A percentile compares a stretch with the other conserved stretches of the same genome.
These are phyloP conservation scores for Ypsolopha scabrella DNA, from an alignment of 2,888 invertebrate species.

Conservation along the genomic window DNA sequence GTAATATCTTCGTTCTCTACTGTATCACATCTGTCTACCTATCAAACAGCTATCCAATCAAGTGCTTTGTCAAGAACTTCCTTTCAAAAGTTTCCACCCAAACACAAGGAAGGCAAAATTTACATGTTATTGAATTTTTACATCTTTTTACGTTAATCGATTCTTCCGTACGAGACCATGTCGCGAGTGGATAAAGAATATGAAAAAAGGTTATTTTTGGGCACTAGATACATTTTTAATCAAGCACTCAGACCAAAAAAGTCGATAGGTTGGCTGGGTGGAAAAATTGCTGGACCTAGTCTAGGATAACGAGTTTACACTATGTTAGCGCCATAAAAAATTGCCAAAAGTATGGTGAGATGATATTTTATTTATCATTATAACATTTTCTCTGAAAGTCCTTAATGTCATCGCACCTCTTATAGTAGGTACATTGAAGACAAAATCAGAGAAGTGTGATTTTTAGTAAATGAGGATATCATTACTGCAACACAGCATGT, in stretches of 20 bases:
- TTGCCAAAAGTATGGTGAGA: no score
- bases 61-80: constrained; percentile 48
- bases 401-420: no score
- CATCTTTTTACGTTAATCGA: constrained; percentile 44
- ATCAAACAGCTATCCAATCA: constrained; percentile 35
- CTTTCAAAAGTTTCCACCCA: constrained; percentile 50
- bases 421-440: no score
- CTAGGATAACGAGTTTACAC: no score
- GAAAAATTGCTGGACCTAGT: constrained; percentile 9
- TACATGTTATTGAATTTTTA: constrained; percentile 70
- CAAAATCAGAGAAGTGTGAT: no score
- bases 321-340: no score
- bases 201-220: not conserved
- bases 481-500: no score
- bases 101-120: constrained; percentile 48
- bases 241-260: constrained; percentile 2
- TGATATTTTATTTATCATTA: no score
- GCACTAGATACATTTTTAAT: not conserved
- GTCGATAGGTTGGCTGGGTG: not conserved
- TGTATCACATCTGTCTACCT: not conserved
- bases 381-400: no score
- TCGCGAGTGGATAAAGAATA: not conserved
- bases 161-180: constrained; percentile 10
- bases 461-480: no score
- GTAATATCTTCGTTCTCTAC: no score